Conservation (phyloP, 2,113 vertebrate species). For the Glaucidium brasilianum region DNA sequence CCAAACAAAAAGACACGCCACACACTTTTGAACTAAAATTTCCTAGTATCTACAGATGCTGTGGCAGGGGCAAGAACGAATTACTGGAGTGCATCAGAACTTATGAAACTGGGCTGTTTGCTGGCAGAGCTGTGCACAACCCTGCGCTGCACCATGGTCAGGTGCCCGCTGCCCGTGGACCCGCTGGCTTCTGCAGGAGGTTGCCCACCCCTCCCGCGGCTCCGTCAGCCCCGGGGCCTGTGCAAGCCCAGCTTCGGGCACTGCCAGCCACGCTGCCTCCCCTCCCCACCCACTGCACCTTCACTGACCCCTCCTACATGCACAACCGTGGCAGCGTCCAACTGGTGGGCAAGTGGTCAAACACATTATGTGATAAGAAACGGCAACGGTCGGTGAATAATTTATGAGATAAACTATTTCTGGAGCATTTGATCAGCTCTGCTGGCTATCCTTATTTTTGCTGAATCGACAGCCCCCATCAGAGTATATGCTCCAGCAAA, state of each 20-base stretch:
- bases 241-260: background rate
- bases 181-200: background rate
- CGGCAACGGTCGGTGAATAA: background rate
- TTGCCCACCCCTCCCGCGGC: fast-evolving
- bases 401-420: background rate
- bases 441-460: background rate
- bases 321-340: fast-evolving
- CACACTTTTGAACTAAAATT: background rate
- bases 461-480: constrained; percentile 20
- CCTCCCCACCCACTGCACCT: fast-evolving
- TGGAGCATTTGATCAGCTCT: background rate
- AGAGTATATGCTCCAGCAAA: background rate
- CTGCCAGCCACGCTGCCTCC: background rate
- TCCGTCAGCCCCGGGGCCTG: background rate
- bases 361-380: background rate
- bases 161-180: fast-evolving
- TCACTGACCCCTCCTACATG: background rate
- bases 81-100: background rate
- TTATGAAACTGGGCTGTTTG: background rate
- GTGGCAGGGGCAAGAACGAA: background rate
- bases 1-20: background rate
- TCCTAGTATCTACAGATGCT: background rate
- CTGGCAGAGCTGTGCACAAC: background rate
- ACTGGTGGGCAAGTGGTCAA: background rate
- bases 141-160: background rate